Evolutionary conservation across 2,888 invertebrate species (phyloP).

Genomic region (Drosophila demipolita): DNA sequence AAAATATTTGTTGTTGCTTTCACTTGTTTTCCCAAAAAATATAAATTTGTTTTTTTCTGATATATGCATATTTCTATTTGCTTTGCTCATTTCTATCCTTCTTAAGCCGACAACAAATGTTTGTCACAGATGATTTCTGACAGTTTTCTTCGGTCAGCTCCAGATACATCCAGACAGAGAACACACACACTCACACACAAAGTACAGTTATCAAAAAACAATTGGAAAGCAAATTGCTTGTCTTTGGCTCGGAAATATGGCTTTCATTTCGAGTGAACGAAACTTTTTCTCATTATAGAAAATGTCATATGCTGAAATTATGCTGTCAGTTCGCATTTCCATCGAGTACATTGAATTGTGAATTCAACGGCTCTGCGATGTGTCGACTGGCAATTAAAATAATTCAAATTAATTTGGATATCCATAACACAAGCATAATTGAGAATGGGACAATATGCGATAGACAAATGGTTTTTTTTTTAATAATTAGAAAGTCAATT

Average conservation of each 20-base stretch:
- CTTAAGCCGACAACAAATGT: slow-evolving; percentile 58
- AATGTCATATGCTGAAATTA: slow-evolving; percentile 76
- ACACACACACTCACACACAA: slow-evolving; percentile 5
- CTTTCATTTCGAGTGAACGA: slow-evolving; percentile 12
- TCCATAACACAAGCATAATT: neutral
- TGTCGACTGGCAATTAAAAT: slow-evolving; percentile 47
- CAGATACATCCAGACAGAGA: slow-evolving; percentile 29
- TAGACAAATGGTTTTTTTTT: neutral
- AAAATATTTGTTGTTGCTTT: slow-evolving; percentile 38
- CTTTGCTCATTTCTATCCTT: slow-evolving; percentile 46
- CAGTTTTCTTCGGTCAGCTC: slow-evolving; percentile 54
- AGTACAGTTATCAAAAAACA: slow-evolving; percentile 42
- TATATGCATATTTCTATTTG: slow-evolving; percentile 61
- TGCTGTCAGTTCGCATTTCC: slow-evolving; percentile 71
- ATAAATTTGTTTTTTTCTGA: slow-evolving; percentile 62
- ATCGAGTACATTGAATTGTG: slow-evolving; percentile 49
- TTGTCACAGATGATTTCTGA: slow-evolving; percentile 60
- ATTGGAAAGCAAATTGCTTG: slow-evolving; percentile 65
- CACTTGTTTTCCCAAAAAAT: slow-evolving; percentile 34
- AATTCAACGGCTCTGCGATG: slow-evolving; percentile 11
- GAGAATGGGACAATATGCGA: neutral
- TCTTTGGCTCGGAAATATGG: slow-evolving; percentile 6
- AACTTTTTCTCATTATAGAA: slow-evolving; percentile 71
- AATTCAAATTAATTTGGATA: slow-evolving; percentile 17
- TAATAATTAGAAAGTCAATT: neutral